Percentiles rank a stretch among this genome's conserved stretches.
Conservation (phyloP, 2,113 vertebrate genomes). For the Paracanthobrama guichenoti region DNA sequence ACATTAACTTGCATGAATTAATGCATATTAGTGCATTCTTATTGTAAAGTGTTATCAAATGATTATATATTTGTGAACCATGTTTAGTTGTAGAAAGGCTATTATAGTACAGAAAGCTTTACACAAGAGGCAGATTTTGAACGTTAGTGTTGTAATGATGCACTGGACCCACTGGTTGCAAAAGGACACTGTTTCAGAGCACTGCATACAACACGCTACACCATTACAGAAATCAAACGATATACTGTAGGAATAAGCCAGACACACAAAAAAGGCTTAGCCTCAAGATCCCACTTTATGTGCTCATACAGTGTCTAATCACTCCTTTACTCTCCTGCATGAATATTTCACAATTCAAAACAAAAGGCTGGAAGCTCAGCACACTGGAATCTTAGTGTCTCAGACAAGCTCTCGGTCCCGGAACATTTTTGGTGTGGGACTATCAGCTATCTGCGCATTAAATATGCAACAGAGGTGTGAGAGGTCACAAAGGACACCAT, state of each 20-base stretch:
- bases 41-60: no score
- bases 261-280: background rate
- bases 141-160: slow-evolving; percentile 26
- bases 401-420: slow-evolving; percentile 39
- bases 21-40: no score
- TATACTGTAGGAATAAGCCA: background rate
- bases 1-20: no score
- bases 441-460: slow-evolving; percentile 67
- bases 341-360: slow-evolving; percentile 49
- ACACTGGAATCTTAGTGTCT: slow-evolving; percentile 15
- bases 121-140: slow-evolving; percentile 23
- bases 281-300: background rate
- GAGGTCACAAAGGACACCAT: slow-evolving; percentile 61
- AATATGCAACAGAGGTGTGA: slow-evolving; percentile 66
- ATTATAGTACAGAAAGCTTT: background rate
- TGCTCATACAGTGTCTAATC: slow-evolving; percentile 27
- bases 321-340: slow-evolving; percentile 13
- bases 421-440: slow-evolving; percentile 63
- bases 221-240: background rate
- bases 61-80: background rate
- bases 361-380: slow-evolving; percentile 36
- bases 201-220: background rate
- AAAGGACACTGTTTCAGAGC: slow-evolving; percentile 9
- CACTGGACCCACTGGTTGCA: slow-evolving; percentile 14
- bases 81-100: background rate